Base-by-base conservation (phyloP, 1,140 invertebrate species). In the Hermetia illucens region DNA sequence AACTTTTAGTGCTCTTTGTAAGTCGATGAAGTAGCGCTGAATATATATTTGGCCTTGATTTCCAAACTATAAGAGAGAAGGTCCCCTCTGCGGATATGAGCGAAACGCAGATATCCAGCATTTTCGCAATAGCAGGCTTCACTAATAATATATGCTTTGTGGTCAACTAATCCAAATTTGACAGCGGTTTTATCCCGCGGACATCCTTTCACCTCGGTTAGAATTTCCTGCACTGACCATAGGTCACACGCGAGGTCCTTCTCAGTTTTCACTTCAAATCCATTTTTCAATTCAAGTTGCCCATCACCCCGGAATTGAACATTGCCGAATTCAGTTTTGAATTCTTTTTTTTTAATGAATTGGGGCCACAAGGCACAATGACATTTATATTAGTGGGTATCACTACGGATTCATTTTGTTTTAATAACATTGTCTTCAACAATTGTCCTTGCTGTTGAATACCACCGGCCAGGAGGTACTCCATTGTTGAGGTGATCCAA, bases 331-430 rank as follows among this genome's bases (percentile, higher is more conserved):
- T 40, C 39, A 3, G 13, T 32, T 10, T 31, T 19, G 17, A 15
- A 16, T 21, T 19, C 37, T 4, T 42, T 38, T n/a, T n/a, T 17
- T 25, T 38, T 4, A 42, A 12, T 21, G 37, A 42, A 32, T 42
- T 42, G 6, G 40, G 40, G 19, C 36, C 40, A 34, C 40, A 42
- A 15, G 40, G 38, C 25, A 44, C 40, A 49, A 41, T 51, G 43
- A 40, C 34, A 35, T 40, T 43, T 44, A 39, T 33, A 44, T n/a
- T n/a, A n/a, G n/a, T n/a, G n/a, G n/a, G n/a, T n/a, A n/a, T n/a
- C n/a, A n/a, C n/a, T n/a, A n/a, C n/a, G n/a, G n/a, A n/a, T n/a
- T n/a, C n/a, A n/a, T n/a, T n/a, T n/a, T n/a, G n/a, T n/a, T n/a
- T n/a, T n/a, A n/a, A n/a, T n/a, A n/a, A n/a, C n/a, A n/a, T n/a